Base-by-base conservation (phyloP, 2,888 invertebrate genomes). In the Cephus nigrinus region DNA sequence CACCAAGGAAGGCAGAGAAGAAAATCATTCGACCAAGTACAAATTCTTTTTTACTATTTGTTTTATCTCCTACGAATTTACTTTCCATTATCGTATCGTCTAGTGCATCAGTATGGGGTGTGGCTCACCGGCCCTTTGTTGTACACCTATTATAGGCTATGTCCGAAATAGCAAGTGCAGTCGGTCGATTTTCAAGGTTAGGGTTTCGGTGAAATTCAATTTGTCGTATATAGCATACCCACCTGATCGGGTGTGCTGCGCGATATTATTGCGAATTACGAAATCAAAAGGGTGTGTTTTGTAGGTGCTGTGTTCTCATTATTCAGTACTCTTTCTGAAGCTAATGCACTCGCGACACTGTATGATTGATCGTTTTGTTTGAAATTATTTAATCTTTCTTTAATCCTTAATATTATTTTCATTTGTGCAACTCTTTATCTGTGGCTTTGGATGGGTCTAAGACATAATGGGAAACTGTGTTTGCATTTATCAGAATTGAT, bases 1-100 rank as follows among this genome's bases (percentile, higher is more conserved):
- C 78, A 40, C 35, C 69, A 68, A 68, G 68, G 83, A 83, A 82
- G 81, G 80, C 82, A 79, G 79, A 76, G 77, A 82, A 80, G 84
- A 82, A 81, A 84, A 82, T 81, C 79, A 79, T 82, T 81, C 75
- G 80, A 79, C 82, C 83, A 85, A 86, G 87, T 88, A 88, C 83
- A 86, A 85, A 82, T 78, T 78, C 12, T 71, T 23, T 71, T 75
- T 74, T 75, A 78, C 68, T 73, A 33, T 75, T 76, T 75, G 74
- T 75, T 75, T 75, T 71, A 75, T 71, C 35, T 72, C 55, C 35
- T 76, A n/a, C 69, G 36, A 75, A 77, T 76, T 82, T 78, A 75
- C 77, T 36, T 32, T 30, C 31, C 40, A 55, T 76, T 75, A 33
- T 31, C 4, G 23, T 68, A 74, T 77, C 34, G 32, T 68, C 23